These are phyloP conservation scores for Nymphalis polychloros DNA, from an alignment of 2,888 invertebrate genomes.

Conservation along the genomic window DNA sequence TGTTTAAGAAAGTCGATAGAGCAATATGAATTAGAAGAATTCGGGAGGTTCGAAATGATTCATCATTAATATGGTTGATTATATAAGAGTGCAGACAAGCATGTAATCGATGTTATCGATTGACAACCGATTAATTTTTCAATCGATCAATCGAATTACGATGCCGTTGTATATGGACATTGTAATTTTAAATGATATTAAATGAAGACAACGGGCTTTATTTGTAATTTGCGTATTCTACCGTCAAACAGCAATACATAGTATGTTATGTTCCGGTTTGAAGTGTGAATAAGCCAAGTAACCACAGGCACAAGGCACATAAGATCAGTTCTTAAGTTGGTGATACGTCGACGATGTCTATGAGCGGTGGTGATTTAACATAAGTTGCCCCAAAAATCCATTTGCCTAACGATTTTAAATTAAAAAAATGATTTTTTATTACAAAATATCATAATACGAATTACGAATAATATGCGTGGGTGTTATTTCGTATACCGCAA, in stretches of 20 bases:
- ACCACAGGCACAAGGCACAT: no score
- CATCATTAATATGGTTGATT: constrained; percentile 4
- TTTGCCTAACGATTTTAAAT: no score
- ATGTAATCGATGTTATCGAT: constrained; percentile 16
- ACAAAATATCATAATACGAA: not conserved
- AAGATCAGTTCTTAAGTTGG: no score
- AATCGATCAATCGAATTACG: constrained; percentile 1
- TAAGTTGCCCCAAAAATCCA: no score
- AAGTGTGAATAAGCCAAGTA: no score
- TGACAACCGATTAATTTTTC: constrained; percentile 14
- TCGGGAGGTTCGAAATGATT: not conserved
- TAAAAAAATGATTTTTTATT: not conserved
- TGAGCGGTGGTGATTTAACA: no score
- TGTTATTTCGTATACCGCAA: not conserved
- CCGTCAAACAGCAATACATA: no score
- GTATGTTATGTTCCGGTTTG: no score
- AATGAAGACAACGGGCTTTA: no score
- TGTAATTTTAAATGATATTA: not conserved
- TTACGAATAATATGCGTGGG: not conserved
- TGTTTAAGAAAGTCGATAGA: not conserved
- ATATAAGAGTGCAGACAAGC: constrained; percentile 11
- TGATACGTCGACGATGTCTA: no score
- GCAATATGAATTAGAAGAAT: not conserved
- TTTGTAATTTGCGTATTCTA: no score
- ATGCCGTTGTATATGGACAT: not conserved